phyloP scores from a whole-genome alignment of 1,140 invertebrate species.

The Leptinotarsa lineolata region DNA sequence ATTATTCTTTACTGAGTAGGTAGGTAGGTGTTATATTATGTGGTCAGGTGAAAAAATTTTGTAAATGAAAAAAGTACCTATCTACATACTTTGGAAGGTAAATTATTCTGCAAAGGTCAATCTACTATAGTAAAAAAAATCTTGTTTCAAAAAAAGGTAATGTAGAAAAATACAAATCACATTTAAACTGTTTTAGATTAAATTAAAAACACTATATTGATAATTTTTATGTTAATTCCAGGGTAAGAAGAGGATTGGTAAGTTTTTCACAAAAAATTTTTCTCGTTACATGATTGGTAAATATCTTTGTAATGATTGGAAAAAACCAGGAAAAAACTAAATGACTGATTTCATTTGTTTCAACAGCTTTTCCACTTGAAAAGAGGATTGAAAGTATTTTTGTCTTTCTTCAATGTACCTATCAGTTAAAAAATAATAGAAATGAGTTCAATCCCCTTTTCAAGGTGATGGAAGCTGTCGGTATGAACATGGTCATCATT shows the following conservation, averaged over 20 bases:
- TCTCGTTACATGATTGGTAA: neutral
- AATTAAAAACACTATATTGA: constrained; percentile 25
- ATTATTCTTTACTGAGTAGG: neutral
- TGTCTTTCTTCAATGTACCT: too few relatives aligned
- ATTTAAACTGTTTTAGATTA: neutral
- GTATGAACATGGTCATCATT: too few relatives aligned
- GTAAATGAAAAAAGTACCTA: constrained; percentile 4
- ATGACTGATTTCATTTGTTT: too few relatives aligned
- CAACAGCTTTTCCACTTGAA: too few relatives aligned
- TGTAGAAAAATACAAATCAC: constrained; percentile 15
- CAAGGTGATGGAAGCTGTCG: too few relatives aligned
- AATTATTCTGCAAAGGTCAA: neutral
- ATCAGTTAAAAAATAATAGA: too few relatives aligned
- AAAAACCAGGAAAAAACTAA: neutral
- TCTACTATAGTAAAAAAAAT: too few relatives aligned
- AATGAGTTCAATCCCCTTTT: too few relatives aligned
- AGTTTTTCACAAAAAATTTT: constrained; percentile 39
- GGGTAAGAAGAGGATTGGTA: constrained; percentile 53
- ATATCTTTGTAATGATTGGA: neutral
- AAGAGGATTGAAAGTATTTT: too few relatives aligned
- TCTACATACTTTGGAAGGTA: neutral
- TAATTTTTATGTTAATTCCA: constrained; percentile 48
- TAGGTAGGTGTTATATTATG: constrained; percentile 1
- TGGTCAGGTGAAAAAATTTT: neutral
- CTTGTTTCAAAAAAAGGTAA: constrained; percentile 13